A percentile compares a stretch with the other conserved stretches of the same genome.
These are phyloP conservation scores for Sternotherus odoratus DNA, from an alignment of 2,797 vertebrate species.

Conservation along the genomic window DNA sequence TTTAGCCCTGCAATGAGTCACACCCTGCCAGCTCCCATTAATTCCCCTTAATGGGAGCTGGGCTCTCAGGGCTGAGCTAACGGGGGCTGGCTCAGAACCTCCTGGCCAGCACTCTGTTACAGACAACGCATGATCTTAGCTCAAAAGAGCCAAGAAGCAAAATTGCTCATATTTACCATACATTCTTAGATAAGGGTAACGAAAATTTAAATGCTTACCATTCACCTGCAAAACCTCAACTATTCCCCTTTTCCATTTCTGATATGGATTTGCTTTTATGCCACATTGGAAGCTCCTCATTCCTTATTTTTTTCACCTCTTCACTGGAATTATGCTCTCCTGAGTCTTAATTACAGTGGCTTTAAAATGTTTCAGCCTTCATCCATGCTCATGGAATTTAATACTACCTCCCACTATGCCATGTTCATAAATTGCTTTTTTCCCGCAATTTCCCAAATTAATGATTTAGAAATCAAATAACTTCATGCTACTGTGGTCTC, in stretches of 20 bases:
- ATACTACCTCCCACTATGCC: neutral
- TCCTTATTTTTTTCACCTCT: neutral
- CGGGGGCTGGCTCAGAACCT: too few relatives aligned
- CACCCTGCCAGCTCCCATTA: too few relatives aligned
- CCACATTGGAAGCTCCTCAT: neutral
- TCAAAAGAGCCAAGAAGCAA: too few relatives aligned
- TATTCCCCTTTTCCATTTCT: fast-evolving
- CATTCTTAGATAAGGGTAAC: neutral
- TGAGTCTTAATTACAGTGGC: neutral
- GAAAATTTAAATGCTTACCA: neutral
- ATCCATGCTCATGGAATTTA: neutral
- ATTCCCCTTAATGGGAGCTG: too few relatives aligned
- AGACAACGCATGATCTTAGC: too few relatives aligned
- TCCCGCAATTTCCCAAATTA: neutral
- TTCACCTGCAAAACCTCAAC: fast-evolving
- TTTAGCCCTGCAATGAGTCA: too few relatives aligned
- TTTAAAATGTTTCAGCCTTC: neutral
- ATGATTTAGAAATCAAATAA: neutral
- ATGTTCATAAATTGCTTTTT: neutral
- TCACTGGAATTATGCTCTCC: neutral
- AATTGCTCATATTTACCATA: neutral
- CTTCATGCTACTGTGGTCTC: fast-evolving
- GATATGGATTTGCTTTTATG: neutral
- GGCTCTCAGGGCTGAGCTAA: too few relatives aligned
- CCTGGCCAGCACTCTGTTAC: too few relatives aligned